Percentiles rank a stretch among this genome's conserved stretches.
These are phyloP conservation scores for Drosophila koepferae DNA, from an alignment of 2,888 invertebrate genomes.

Conservation along the genomic window DNA sequence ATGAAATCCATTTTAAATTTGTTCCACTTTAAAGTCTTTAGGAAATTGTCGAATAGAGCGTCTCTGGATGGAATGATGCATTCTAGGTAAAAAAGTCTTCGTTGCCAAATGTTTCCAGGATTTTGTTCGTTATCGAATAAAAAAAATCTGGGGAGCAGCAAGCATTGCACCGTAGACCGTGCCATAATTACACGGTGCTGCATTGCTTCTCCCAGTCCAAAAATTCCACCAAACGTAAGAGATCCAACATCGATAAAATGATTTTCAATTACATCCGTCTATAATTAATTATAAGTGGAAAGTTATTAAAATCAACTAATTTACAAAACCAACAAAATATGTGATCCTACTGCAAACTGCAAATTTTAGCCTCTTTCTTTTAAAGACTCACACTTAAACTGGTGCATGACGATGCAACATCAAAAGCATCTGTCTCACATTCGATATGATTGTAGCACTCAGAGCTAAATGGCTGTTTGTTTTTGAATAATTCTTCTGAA, in stretches of 20 bases:
- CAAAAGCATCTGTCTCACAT: background rate
- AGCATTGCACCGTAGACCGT: constrained; percentile 87
- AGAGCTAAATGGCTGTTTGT: background rate
- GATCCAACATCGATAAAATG: constrained; percentile 84
- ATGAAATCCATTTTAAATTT: constrained; percentile 78
- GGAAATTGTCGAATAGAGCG: constrained; percentile 77
- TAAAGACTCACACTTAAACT: background rate
- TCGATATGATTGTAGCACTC: no score
- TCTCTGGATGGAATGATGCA: constrained; percentile 82
- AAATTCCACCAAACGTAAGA: constrained; percentile 84
- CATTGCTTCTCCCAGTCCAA: constrained; percentile 90
- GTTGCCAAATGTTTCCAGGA: constrained; percentile 84
- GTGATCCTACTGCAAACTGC: background rate
- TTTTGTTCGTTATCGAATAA: constrained; percentile 86
- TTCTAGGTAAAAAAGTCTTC: constrained; percentile 80
- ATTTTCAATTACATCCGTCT: constrained; percentile 56
- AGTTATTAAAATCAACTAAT: background rate
- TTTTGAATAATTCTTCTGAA: background rate
- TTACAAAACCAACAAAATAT: background rate
- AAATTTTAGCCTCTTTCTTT: background rate
- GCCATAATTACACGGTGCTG: constrained; percentile 89
- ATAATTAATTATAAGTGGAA: background rate
- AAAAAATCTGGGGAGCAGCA: constrained; percentile 90
- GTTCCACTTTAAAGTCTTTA: constrained; percentile 81
- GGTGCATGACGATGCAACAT: background rate